phyloP scores from a whole-genome alignment of 2,113 vertebrate species.

The Dryoscopus gambensis region DNA sequence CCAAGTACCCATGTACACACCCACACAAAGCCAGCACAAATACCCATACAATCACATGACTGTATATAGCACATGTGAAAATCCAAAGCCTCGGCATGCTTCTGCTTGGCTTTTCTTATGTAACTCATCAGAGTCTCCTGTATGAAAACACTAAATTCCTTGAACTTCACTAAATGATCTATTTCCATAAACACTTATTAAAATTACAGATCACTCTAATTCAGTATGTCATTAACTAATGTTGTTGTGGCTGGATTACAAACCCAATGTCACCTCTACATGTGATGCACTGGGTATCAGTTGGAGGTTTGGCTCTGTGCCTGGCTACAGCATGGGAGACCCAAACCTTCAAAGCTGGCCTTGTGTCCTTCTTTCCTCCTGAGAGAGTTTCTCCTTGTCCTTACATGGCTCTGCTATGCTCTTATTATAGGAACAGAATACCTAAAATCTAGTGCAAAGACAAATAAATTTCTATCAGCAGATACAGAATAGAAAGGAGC shows the following conservation, averaged over 20 bases:
- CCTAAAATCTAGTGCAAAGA: slow-evolving; percentile 51
- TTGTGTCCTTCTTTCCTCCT: slow-evolving; percentile 24
- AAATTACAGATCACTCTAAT: slow-evolving; percentile 56
- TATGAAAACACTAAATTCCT: background rate
- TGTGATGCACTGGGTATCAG: background rate
- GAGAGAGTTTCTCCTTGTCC: slow-evolving; percentile 56
- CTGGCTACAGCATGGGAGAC: slow-evolving; percentile 46
- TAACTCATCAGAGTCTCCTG: background rate
- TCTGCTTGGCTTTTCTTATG: background rate
- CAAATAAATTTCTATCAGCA: slow-evolving; percentile 50
- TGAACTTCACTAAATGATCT: slow-evolving; percentile 29
- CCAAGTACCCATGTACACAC: background rate
- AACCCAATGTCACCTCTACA: slow-evolving; percentile 46
- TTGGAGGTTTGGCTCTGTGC: slow-evolving; percentile 61
- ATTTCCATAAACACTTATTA: slow-evolving; percentile 69
- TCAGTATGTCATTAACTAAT: slow-evolving; percentile 7
- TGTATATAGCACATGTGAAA: background rate
- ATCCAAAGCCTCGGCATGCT: background rate
- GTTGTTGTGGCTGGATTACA: slow-evolving; percentile 60
- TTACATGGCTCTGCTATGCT: slow-evolving; percentile 43
- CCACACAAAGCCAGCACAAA: background rate
- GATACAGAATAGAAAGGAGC: slow-evolving; percentile 16
- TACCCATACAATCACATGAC: background rate
- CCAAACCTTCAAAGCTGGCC: slow-evolving; percentile 52
- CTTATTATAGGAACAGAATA: slow-evolving; percentile 56